These are phyloP conservation scores for Hippotragus niger DNA, from an alignment of 2,113 vertebrate species.

Conservation along the genomic window DNA sequence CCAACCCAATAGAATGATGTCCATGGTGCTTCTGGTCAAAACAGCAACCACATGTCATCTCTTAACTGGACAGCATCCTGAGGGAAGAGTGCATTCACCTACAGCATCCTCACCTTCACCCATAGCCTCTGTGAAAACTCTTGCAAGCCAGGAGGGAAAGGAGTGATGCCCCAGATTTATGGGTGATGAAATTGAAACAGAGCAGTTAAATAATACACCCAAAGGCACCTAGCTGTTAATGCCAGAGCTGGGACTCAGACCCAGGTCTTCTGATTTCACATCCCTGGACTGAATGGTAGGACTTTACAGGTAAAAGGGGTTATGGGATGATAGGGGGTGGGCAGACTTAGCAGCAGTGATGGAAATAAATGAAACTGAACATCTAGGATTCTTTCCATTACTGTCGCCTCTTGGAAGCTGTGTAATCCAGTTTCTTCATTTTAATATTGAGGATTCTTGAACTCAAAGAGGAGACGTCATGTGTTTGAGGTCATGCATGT, in stretches of 20 bases:
- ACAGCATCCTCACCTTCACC: background rate
- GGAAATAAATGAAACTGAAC: background rate
- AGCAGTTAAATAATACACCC: background rate
- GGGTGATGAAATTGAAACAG: background rate
- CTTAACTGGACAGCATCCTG: background rate
- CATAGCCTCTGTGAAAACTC: background rate
- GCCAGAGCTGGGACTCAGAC: background rate
- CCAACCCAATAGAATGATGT: background rate
- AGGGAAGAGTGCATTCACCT: background rate
- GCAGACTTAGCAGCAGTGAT: background rate
- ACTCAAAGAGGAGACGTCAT: background rate
- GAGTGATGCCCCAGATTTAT: background rate
- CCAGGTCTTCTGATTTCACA: background rate
- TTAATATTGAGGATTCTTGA: conserved; percentile 8
- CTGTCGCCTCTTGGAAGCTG: background rate
- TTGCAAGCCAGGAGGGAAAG: background rate
- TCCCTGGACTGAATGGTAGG: background rate
- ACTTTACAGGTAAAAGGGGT: background rate
- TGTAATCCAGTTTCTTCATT: background rate
- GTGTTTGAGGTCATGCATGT: background rate
- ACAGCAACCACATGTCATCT: background rate
- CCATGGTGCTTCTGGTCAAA: background rate
- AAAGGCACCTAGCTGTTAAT: background rate
- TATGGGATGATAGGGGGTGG: no score
- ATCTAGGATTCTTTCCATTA: background rate